Percentiles rank a stretch among this genome's conserved stretches.
phyloP scores from a whole-genome alignment of 2,797 vertebrate genomes.

The Crax fasciolata region DNA sequence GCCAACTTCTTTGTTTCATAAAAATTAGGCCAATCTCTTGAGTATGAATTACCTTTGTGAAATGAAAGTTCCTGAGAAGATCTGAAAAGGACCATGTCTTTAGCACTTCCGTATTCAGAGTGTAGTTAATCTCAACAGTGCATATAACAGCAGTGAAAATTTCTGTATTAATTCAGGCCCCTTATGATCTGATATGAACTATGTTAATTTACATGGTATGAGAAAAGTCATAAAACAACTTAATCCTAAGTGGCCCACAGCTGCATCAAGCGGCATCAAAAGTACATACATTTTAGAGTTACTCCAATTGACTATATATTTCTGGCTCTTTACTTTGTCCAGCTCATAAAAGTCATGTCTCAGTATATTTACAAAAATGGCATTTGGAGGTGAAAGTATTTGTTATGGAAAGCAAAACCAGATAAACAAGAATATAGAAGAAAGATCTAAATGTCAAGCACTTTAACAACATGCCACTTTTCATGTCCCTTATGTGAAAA shows the following conservation, averaged over 20 bases:
- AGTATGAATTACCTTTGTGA: background rate
- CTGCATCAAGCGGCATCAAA: background rate
- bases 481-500: background rate
- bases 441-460: conserved; percentile 3
- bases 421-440: background rate
- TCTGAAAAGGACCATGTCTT: background rate
- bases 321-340: background rate
- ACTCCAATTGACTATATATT: background rate
- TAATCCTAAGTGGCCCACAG: background rate
- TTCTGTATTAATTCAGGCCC: background rate
- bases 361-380: background rate
- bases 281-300: background rate
- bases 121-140: background rate
- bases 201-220: background rate
- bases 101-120: background rate
- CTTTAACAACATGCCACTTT: background rate
- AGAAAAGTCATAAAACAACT: background rate
- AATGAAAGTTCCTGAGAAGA: background rate
- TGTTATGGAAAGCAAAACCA: background rate
- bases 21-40: background rate
- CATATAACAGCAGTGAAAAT: background rate
- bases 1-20: background rate
- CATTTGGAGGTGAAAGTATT: background rate
- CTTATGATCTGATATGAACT: background rate
- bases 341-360: background rate